Conservation (phyloP, 1,140 invertebrate genomes). For the Phocides pigmalion region DNA sequence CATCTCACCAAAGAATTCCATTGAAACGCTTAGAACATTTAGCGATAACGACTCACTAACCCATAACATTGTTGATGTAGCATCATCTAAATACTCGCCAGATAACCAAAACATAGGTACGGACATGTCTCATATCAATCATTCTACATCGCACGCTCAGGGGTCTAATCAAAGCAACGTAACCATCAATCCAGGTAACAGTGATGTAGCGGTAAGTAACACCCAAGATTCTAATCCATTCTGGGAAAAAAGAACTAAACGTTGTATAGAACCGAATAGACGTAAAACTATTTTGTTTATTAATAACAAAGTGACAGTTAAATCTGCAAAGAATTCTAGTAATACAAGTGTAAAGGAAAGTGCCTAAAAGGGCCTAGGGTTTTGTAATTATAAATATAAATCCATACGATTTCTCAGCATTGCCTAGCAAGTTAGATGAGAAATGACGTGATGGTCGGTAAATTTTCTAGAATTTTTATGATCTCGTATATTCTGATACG, state of each 20-base stretch:
- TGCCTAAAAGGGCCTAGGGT: constrained; percentile 42
- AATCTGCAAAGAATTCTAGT: constrained; percentile 52
- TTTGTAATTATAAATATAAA: constrained; percentile 35
- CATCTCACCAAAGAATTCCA: constrained; percentile 81
- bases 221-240: constrained; percentile 77
- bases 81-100: constrained; percentile 48
- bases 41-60: constrained; percentile 51
- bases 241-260: constrained; percentile 74
- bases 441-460: constrained; percentile 48
- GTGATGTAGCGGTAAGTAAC: constrained; percentile 63
- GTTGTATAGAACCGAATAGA: constrained; percentile 73
- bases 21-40: constrained; percentile 70
- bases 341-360: constrained; percentile 41
- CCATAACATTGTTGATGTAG: constrained; percentile 57
- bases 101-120: constrained; percentile 38
- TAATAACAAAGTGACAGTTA: constrained; percentile 74
- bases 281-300: constrained; percentile 78
- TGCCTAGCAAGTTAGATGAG: constrained; percentile 69
- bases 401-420: constrained; percentile 68
- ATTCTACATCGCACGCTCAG: constrained; percentile 38
- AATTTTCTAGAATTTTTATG: constrained; percentile 65
- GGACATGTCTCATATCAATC: constrained; percentile 34
- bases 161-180: constrained; percentile 42
- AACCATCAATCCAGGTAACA: constrained; percentile 35
- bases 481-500: constrained; percentile 62